Conservation (phyloP, 2,113 vertebrate species). For the Melanotaenia duboulayi region DNA sequence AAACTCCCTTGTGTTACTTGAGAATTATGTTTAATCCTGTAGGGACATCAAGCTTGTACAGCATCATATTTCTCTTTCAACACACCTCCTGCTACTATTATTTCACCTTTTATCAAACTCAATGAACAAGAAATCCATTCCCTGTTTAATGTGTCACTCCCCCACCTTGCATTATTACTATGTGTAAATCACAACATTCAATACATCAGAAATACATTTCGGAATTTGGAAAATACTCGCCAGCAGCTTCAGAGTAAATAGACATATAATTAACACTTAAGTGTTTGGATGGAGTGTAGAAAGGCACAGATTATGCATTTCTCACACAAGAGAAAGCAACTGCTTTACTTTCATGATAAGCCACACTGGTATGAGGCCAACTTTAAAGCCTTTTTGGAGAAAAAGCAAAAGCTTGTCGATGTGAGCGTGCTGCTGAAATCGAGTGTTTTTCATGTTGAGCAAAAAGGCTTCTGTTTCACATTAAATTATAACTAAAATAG, state of each 20-base stretch:
- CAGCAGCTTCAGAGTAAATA: slow-evolving; percentile 53
- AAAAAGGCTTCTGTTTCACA: slow-evolving; percentile 22
- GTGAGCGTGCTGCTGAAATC: slow-evolving; percentile 22
- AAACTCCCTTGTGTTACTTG: slow-evolving; percentile 22
- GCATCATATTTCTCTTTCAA: slow-evolving; percentile 22
- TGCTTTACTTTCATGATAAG: slow-evolving; percentile 52
- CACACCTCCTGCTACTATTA: slow-evolving; percentile 35
- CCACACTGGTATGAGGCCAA: slow-evolving; percentile 13
- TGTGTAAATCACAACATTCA: slow-evolving; percentile 3
- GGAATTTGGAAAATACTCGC: slow-evolving; percentile 39
- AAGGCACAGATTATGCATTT: slow-evolving; percentile 63
- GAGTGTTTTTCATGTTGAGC: slow-evolving; percentile 36
- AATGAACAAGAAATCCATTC: slow-evolving; percentile 22
- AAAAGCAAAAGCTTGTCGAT: slow-evolving; percentile 18
- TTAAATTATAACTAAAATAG: slow-evolving; percentile 38
- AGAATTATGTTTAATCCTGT: slow-evolving; percentile 20
- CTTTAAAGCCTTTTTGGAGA: slow-evolving; percentile 55
- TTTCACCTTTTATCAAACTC: slow-evolving; percentile 40
- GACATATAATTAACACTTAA: slow-evolving; percentile 67
- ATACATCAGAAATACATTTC: slow-evolving; percentile 40
- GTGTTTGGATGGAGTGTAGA: slow-evolving; percentile 32
- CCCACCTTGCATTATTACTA: slow-evolving; percentile 22
- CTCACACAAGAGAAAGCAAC: slow-evolving; percentile 37
- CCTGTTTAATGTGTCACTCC: slow-evolving; percentile 12
- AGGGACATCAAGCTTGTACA: slow-evolving; percentile 18